A percentile compares a stretch with the other conserved stretches of the same genome.
Evolutionary conservation across 2,888 invertebrate genomes (phyloP).

Genomic region (Polyploca ridens): DNA sequence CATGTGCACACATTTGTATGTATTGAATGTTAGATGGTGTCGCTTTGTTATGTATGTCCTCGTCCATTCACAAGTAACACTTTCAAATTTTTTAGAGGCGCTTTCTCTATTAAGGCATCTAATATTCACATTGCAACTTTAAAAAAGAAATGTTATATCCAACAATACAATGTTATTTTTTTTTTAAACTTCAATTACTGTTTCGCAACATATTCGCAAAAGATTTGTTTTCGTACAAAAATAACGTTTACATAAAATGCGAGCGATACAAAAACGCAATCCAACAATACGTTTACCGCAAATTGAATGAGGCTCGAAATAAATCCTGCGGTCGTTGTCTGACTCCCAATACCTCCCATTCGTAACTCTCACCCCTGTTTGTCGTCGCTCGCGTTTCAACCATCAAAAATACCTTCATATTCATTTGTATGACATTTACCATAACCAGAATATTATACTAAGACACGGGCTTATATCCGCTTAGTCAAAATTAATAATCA

Average conservation of each 20-base stretch:
- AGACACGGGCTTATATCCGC: too few species aligned
- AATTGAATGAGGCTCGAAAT: slow-evolving; percentile 81
- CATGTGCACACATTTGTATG: slow-evolving; percentile 63
- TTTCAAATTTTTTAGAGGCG: slow-evolving; percentile 63
- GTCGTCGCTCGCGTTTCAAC: slow-evolving; percentile 65
- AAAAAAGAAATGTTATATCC: slow-evolving; percentile 24
- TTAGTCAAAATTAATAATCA: too few species aligned
- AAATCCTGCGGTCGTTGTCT: slow-evolving; percentile 79
- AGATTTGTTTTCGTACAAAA: slow-evolving; percentile 33
- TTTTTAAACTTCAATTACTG: neutral
- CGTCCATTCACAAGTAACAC: slow-evolving; percentile 62
- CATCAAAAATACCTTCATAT: slow-evolving; percentile 57
- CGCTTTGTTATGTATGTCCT: slow-evolving; percentile 62
- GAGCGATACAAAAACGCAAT: slow-evolving; percentile 70
- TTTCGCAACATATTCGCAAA: slow-evolving; percentile 18
- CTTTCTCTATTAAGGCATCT: slow-evolving; percentile 63
- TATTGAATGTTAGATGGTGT: slow-evolving; percentile 58
- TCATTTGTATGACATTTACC: slow-evolving; percentile 21
- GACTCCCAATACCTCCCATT: slow-evolving; percentile 72
- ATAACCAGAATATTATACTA: too few species aligned
- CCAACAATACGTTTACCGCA: slow-evolving; percentile 78
- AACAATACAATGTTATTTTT: slow-evolving; percentile 16
- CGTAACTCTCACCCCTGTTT: slow-evolving; percentile 73
- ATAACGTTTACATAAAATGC: slow-evolving; percentile 57
- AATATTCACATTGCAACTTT: slow-evolving; percentile 27